Base-by-base conservation (phyloP, 2,113 vertebrate species). In the Acrocephalus arundinaceus region DNA sequence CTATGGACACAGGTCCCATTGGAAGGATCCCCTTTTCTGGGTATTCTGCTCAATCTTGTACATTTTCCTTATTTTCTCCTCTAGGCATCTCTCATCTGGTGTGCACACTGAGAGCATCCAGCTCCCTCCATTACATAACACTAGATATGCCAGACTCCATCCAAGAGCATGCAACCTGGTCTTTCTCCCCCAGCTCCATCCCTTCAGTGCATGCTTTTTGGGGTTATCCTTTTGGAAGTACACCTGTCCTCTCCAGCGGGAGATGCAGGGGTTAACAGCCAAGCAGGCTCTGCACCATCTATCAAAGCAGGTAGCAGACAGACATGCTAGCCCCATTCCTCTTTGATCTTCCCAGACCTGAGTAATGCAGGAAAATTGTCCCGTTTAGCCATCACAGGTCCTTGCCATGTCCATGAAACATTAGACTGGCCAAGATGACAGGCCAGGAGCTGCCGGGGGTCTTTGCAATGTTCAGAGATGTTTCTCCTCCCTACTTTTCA, bases 181-280 rank as follows among this genome's bases (percentile, higher is more conserved):
- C 18, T 10, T 90, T 63, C 25, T 87, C 15, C 35, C 10, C 10
- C 35, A 43, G 33, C 35, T 80, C 21, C 23, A 51, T 5, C 14
- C 35, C 28, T 75, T 68, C 71, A 79, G 15, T 1, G 2, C 49
- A 68, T 0, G 4, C 9, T 82, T 72, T 92, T 84, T 20, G 35
- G 19, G 9, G 2, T 57, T 59, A 5, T 0, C 11, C 46, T 61
- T 89, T 81, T 65, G 33, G 76, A 87, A 90, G 31, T 25, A 51
- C 25, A 67, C 54, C 73, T 86, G 76, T 61, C 45, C 23, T 87
- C 67, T 74, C 8, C 0, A 2, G 45, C 63, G 61, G 76, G 94
- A 85, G 72, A 74, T 1, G 90, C 95, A 63, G 25, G 93, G 71
- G 97, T 98, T 98, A 98, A 98, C 31, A 72, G n/a, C 62, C 79